These are phyloP conservation scores for Diuraphis noxia DNA, from an alignment of 1,140 invertebrate species.

Conservation along the genomic window DNA sequence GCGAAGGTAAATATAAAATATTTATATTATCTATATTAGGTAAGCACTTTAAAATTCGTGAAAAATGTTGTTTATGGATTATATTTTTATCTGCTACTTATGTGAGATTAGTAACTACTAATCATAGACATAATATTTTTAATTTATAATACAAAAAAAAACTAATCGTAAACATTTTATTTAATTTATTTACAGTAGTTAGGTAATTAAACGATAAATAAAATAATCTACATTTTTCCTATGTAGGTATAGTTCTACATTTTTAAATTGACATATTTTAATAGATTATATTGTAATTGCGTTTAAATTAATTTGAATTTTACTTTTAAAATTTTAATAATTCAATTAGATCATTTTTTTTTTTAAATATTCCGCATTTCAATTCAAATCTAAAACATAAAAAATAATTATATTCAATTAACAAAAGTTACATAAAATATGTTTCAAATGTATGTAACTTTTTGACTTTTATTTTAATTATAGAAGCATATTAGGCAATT, in stretches of 20 bases:
- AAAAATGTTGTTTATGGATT: background rate
- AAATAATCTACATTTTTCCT: background rate
- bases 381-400: background rate
- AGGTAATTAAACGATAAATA: background rate
- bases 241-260: background rate
- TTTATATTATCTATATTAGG: constrained; percentile 16
- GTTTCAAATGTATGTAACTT: background rate
- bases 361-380: background rate
- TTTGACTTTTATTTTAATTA: background rate
- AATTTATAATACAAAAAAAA: background rate
- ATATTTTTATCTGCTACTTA: background rate
- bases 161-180: background rate
- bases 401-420: background rate
- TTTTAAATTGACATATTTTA: background rate
- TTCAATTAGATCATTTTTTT: background rate
- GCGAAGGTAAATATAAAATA: background rate
- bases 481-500: background rate
- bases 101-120: background rate
- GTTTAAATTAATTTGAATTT: background rate
- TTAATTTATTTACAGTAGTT: background rate
- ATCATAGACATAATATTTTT: background rate
- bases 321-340: background rate
- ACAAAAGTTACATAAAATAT: background rate
- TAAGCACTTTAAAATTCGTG: background rate
- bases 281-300: background rate